Evolutionary conservation across 2,888 invertebrate genomes (phyloP).

Genomic region (Dasypogon diadema): DNA sequence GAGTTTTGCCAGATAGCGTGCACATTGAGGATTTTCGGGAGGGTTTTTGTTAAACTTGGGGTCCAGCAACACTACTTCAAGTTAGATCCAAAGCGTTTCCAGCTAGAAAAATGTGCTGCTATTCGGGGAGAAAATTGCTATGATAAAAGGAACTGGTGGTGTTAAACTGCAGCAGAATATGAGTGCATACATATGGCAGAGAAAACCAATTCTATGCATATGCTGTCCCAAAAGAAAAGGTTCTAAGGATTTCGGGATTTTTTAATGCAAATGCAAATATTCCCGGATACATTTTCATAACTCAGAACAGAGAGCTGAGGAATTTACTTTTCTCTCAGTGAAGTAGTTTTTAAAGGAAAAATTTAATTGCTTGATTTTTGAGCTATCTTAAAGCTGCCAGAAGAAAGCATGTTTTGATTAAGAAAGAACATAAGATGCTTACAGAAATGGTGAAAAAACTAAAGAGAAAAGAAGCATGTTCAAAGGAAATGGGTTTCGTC

Average conservation of each 20-base stretch:
- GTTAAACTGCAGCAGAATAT: slow-evolving; percentile 11
- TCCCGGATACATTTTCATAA: slow-evolving; percentile 6
- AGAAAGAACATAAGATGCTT: too few species aligned
- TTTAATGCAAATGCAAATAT: slow-evolving; percentile 38
- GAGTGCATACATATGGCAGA: background rate
- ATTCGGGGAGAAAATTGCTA: slow-evolving; percentile 26
- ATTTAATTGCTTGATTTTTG: too few species aligned
- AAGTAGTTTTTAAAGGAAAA: too few species aligned
- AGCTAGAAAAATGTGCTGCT: slow-evolving; percentile 36
- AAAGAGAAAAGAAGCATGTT: too few species aligned
- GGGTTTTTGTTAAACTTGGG: slow-evolving; percentile 1
- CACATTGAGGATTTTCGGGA: slow-evolving; percentile 10
- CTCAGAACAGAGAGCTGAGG: background rate
- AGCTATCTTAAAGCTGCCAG: too few species aligned
- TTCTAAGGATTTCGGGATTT: slow-evolving; percentile 17
- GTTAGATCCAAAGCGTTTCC: slow-evolving; percentile 9
- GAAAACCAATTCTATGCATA: slow-evolving; percentile 39
- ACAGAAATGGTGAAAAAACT: too few species aligned
- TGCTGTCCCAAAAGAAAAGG: slow-evolving; percentile 13
- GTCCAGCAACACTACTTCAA: slow-evolving; percentile 11
- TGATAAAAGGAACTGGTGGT: slow-evolving; percentile 32
- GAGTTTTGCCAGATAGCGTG: slow-evolving; percentile 37
- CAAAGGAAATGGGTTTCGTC: too few species aligned
- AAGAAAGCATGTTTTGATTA: too few species aligned
- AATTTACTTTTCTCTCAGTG: too few species aligned